Evolutionary conservation across 1,140 invertebrate species (phyloP).

Genomic region (Pseudomyrmex dendroicus): DNA sequence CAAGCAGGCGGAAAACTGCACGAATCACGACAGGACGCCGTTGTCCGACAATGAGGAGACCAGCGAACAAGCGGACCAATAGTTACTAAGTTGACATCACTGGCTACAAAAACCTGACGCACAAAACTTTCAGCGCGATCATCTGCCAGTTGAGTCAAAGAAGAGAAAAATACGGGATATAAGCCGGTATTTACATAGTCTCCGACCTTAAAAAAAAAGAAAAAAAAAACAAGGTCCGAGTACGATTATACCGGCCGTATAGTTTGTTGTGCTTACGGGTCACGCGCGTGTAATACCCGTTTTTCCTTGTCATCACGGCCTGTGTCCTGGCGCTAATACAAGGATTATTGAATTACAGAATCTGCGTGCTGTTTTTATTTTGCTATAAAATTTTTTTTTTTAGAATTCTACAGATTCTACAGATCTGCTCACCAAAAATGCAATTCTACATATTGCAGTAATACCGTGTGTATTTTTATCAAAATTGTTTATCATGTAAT

Average conservation of each 20-base stretch:
- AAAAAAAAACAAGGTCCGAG: no score
- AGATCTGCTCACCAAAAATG: constrained; percentile 46
- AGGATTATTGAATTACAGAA: neutral
- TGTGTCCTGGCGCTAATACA: constrained; percentile 6
- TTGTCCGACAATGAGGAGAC: constrained; percentile 72
- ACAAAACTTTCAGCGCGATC: neutral
- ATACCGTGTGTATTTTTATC: constrained; percentile 30
- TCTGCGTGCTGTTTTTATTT: constrained; percentile 15
- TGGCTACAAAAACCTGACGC: constrained; percentile 4
- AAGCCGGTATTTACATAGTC: no score
- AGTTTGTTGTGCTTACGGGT: neutral
- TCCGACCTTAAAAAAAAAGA: no score
- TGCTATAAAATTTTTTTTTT: constrained; percentile 2
- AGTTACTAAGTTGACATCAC: constrained; percentile 59
- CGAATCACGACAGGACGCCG: constrained; percentile 82
- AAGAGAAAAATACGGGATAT: constrained; percentile 23
- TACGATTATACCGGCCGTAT: no score
- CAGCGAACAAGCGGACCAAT: constrained; percentile 75
- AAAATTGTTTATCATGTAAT: constrained; percentile 35
- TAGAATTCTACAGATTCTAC: constrained; percentile 25
- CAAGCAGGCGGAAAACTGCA: constrained; percentile 76
- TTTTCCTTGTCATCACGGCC: constrained; percentile 32
- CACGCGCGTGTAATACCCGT: neutral
- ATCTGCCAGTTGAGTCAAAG: constrained; percentile 12
- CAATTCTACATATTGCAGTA: constrained; percentile 7